Base-by-base conservation (phyloP, 2,797 vertebrate species). In the Diceros bicornis region DNA sequence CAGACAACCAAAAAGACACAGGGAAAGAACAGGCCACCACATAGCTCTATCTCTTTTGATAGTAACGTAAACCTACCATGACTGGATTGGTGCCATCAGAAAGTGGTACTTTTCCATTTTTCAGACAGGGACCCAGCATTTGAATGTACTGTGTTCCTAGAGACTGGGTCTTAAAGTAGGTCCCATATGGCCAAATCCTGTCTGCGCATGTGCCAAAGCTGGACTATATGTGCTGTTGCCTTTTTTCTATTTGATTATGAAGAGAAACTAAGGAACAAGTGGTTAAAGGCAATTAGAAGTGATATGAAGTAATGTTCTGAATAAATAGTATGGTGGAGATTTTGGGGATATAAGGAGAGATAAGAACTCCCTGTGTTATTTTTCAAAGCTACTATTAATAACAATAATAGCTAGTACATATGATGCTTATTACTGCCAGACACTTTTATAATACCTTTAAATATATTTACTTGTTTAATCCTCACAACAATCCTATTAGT, bases 131-230 rank as follows among this genome's bases (percentile, higher is more conserved):
- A 95, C 21, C 9, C 3, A 1, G 41, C 21, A 95, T 94, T 91
- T 95, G 72, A 89, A 84, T 85, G 13, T 85, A 66, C 44, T 83
- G 27, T 93, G 32, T 68, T 95, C n/a, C 77, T 75, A 95, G 47
- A 92, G 85, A 94, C 44, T 94, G 7, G 77, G 23, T 94, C 78
- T 89, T 85, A 64, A 96, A 94, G 84, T 93, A 95, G 27, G 74
- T 91, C 32, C 47, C 71, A 85, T 61, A 77, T 89, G 69, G 47
- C 47, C 93, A 92, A 82, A 61, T 89, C 37, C 52, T 78, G 18
- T 62, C 66, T 89, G 41, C 1, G 7, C 29, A 72, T 86, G 68
- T 92, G 75, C 81, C 37, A 10, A 85, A 81, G 77, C 20, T 25
- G 92, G n/a, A 89, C 34, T 82, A 5, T 88, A 52, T 92, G 27